Evolutionary conservation across 2,113 vertebrate species (phyloP), one percentile per base, ranked within the genome.

Genomic region (Gasterosteus aculeatus): DNA sequence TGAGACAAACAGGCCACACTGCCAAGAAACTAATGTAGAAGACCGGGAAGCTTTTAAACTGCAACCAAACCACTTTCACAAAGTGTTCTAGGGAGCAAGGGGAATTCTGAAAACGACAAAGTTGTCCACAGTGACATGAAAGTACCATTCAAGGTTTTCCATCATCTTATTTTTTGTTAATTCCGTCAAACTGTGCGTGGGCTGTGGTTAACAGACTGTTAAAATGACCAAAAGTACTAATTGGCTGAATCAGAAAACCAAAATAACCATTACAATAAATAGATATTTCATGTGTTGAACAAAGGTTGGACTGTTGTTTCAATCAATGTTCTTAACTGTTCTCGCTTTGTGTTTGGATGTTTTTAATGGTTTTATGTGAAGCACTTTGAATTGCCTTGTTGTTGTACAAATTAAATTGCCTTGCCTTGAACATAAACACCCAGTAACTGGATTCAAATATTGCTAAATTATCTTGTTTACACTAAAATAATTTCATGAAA

Each of bases 51-150:
- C 85, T 75, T 87, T 83, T 85, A 84, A 86, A 88, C 58, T 72
- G 53, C 64, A 73, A 90, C 80, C 84, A 80, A 88, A 89, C 84
- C 84, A 79, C 89, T 80, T 84, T 85, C 80, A 78, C 41, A 84
- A 62, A 14, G 31, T 78, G 59, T 83, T 75, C 68, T n/a, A 70
- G 72, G 47, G 33, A 87, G 47, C 18, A 5, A 87, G 87, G 86
- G 90, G 89, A 88, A 89, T 89, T 88, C 81, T 90, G 72, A 63
- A 57, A 85, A 78, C 66, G 58, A 75, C 41, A 82, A 74, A 87
- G 64, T 83, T 46, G 75, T 90, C 81, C 83, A 75, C 65, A 75
- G 73, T 85, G 81, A 87, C 75, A 86, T 73, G 31, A 77, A 84
- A 81, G 65, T 72, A 70, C 72, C 22, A 63, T 66, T 72, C 39